phyloP scores from a whole-genome alignment of 2,888 invertebrate genomes.

The Dusona sp. region DNA sequence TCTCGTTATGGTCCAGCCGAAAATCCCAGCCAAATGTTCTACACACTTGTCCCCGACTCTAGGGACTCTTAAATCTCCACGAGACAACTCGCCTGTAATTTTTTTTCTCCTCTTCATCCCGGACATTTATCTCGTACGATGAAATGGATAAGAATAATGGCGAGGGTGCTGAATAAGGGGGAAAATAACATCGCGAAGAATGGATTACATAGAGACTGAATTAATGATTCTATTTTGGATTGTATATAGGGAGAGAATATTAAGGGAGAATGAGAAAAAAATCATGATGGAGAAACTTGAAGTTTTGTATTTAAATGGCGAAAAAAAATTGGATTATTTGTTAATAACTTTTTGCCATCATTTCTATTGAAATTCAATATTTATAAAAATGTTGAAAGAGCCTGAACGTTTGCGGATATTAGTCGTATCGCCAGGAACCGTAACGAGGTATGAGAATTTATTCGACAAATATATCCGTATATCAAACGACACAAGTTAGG shows the following conservation, averaged over 20 bases:
- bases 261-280: background rate
- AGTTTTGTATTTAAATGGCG: too few species aligned
- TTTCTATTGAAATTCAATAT: background rate
- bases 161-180: background rate
- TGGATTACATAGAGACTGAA: conserved; percentile 22
- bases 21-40: conserved; percentile 42
- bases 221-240: conserved; percentile 23
- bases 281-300: background rate
- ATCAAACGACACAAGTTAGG: conserved; percentile 14
- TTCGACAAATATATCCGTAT: background rate
- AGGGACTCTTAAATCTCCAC: conserved; percentile 54
- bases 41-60: conserved; percentile 38
- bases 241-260: background rate
- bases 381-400: background rate
- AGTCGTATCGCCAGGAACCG: background rate
- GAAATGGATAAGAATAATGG: conserved; percentile 54
- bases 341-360: background rate
- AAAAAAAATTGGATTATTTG: background rate
- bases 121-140: conserved; percentile 50
- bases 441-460: conserved; percentile 12
- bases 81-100: conserved; percentile 50
- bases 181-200: background rate
- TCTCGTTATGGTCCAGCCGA: conserved; percentile 53
- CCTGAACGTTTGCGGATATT: background rate
- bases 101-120: conserved; percentile 31